Conservation (phyloP, 1,140 invertebrate species). For the Dryas iulia region DNA sequence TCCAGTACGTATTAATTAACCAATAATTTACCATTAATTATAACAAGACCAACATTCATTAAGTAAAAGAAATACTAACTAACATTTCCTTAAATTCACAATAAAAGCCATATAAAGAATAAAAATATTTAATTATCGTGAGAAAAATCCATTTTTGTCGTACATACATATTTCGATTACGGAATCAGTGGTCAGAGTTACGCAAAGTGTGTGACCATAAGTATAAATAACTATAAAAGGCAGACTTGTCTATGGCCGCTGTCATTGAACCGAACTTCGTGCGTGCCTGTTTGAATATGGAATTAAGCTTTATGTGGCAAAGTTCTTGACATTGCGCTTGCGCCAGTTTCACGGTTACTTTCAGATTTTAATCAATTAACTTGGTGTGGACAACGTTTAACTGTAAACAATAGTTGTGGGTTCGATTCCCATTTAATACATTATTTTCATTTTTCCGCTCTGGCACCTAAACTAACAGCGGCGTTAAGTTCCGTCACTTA, state of each 20-base stretch:
- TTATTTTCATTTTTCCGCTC: no score
- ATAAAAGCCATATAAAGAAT: background rate
- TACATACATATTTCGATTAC: constrained; percentile 23
- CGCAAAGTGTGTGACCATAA: constrained; percentile 57
- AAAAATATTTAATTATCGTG: constrained; percentile 2
- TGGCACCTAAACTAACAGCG: no score
- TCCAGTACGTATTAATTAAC: background rate
- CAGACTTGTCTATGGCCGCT: constrained; percentile 56
- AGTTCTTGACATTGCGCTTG: constrained; percentile 70
- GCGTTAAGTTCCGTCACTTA: no score
- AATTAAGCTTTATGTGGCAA: constrained; percentile 57
- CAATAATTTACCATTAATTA: constrained; percentile 1
- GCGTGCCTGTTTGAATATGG: constrained; percentile 60
- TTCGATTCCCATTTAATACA: no score
- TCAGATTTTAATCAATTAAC: background rate
- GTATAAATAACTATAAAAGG: constrained; percentile 61
- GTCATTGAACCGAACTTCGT: constrained; percentile 60
- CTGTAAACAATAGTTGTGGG: no score
- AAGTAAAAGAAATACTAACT: background rate
- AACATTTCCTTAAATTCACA: background rate
- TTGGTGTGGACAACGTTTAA: no score
- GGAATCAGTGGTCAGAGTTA: constrained; percentile 35
- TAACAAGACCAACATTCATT: background rate
- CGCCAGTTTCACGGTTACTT: constrained; percentile 46
- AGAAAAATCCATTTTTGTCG: background rate